Base-by-base conservation (phyloP, 2,113 vertebrate genomes). In the Hassar affinis region DNA sequence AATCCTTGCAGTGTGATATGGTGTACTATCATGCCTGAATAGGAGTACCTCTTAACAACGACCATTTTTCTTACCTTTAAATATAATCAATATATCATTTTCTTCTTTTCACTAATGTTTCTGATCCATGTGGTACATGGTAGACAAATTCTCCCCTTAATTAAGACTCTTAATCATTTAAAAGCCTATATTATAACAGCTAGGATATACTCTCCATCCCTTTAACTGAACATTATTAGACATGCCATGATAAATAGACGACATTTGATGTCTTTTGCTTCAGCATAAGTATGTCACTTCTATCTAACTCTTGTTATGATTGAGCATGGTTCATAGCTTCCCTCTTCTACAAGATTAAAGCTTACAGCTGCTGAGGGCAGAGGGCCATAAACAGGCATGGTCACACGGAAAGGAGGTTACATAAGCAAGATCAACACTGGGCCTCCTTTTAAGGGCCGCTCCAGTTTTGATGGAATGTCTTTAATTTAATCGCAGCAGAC, bases 371-470 rank as follows among this genome's bases (percentile, higher is more conserved):
- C 45, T 1, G 8, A 62, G 42, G 35, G 38, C 69, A 61, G 68
- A 71, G 45, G 27, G 38, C 51, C 56, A 57, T 56, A 72, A 74
- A 61, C 52, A 20, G 33, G 57, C 56, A 42, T 59, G 38, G 68
- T 74, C 80, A 45, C 54, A 71, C 49, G n/a, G 38, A 82, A 38
- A 64, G 45, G 6, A 51, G 22, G 30, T 83, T 75, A 83, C 45
- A 83, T 83, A 83, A 83, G 45, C 56, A 42, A 42, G 38, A 42
- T 42, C 38, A 42, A 42, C 38, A 76, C 30, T 22, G 59, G n/a
- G 56, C 45, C 81, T 64, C 71, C 81, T 64, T 59, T 82, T 77
- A 8, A 38, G 69, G 69, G 69, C 69, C 56, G 75, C 54, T 3
- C 22, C 42, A 49, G 17, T 22, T 62, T 61, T 33, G 33, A 59